Evolutionary conservation across 53 echinoderm and acorn worm genomes (phyloP), one percentile per base, ranked within the genome.

Genomic region (Hippasteria phrygiana): DNA sequence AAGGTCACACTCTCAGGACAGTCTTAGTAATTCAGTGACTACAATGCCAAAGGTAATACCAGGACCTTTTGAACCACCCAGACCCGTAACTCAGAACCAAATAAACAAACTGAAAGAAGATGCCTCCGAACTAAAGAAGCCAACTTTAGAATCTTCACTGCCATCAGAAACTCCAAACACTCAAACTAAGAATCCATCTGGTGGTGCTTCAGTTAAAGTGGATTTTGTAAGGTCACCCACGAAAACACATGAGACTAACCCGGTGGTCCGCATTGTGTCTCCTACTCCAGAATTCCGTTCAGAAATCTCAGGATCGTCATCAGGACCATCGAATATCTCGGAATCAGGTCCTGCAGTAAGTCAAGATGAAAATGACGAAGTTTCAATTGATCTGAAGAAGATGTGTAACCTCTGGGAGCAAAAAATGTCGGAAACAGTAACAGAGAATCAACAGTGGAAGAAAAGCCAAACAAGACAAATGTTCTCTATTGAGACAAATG

Each of bases 351-450:
- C 89, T 87, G 62, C 73, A 46, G 33, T 73, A 69, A 66, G 77
- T 84, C 62, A 93, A 81, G 29, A 72, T 62, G 35, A 80, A 69
- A 22, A 90, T 50, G 74, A 88, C 72, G 62, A 28, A 43, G 37
- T 70, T 87, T 10, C 88, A 0, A 53, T 88, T 45, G 92, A 92
- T 34, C 55, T 91, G 5, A 46, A 53, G 55, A 82, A 46, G 62
- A 73, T 56, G 62, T 46, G 81, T n/a, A 71, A 63, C 45, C 50
- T 92, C 0, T 91, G 87, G 56, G 81, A 78, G 34, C 78, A 78
- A 28, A 91, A 75, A 77, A 39, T 67, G 29, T 7, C 42, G 17
- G 56, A 51, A 74, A 55, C 34, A 16, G 62, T 51, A 45, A 37
- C 53, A 17, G 66, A 84, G 37, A 50, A 18, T 40, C 74, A 39